Base-by-base conservation (phyloP, 2,113 vertebrate genomes). In the Cynopterus brachyotis region DNA sequence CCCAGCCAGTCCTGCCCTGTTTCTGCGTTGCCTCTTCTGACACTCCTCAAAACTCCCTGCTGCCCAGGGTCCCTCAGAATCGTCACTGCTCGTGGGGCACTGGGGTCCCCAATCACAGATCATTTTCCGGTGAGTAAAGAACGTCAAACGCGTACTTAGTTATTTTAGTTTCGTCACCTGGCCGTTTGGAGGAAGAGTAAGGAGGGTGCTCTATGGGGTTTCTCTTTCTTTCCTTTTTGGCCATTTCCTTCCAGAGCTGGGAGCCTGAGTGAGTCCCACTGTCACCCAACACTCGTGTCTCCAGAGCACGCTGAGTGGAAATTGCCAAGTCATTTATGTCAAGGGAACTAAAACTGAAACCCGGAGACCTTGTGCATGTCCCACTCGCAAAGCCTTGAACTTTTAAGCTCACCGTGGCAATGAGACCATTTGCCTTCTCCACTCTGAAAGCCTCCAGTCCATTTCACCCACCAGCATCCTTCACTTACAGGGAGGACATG, bases 191-290 rank as follows among this genome's bases (percentile, higher is more conserved):
- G 47, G n/a, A 64, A 16, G 42, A 37, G 0, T 4, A 30, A 50
- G 66, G 22, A 64, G 59, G 73, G 20, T 1, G 24, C 9, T 30
- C 0, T 1, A 0, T 1, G 20, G 16, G 37, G 15, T 9, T 35
- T 73, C 55, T 35, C 53, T 73, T 47, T 60, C 26, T 66, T 20
- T 24, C 76, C n/a, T 79, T 91, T 37, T 20, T 35, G 53, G 35
- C 60, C 22, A 12, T 66, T 30, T 64, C 17, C 53, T 57, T 59
- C 19, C 9, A 72, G 45, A 76, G 5, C n/a, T 37, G 53, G 47
- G 70, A 35, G 30, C 42, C 2, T 0, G 8, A 2, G 12, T 19
- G 26, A 16, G 9, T 37, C 28, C 28, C 20, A 0, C 0, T 15
- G 47, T 47, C 62, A 5, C 70, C 70, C 20, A 60, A 50, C 62